Evolutionary conservation across 92 coral and sea anemone species (phyloP).

Genomic region (Chrysogorgia sp.): DNA sequence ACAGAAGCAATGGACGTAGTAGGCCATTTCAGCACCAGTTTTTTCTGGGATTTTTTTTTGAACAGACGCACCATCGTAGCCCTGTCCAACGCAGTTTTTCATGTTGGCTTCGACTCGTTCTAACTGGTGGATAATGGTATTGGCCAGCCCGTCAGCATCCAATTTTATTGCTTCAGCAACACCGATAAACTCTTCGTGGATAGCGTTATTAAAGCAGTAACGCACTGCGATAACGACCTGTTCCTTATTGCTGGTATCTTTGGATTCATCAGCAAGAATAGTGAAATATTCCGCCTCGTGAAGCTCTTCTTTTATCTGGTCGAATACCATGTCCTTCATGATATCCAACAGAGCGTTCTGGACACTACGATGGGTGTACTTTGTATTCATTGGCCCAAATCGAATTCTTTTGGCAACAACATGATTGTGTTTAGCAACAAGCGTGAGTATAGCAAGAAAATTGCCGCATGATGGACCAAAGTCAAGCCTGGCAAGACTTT

Average conservation of each 20-base stretch:
- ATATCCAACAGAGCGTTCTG: constrained; percentile 27
- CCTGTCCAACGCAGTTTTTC: no score
- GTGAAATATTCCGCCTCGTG: constrained; percentile 8
- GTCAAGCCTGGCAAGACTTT: not conserved
- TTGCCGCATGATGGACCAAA: constrained; percentile 32
- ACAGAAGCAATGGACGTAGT: no score
- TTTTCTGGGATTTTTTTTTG: no score
- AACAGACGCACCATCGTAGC: no score
- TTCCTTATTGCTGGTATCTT: constrained; percentile 13
- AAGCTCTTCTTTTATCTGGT: constrained; percentile 21
- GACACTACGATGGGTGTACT: constrained; percentile 8
- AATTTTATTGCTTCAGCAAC: no score
- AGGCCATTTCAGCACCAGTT: no score
- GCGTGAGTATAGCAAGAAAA: constrained; percentile 23
- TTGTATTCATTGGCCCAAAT: constrained; percentile 17
- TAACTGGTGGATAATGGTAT: no score
- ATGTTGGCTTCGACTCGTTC: no score
- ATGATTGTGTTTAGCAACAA: constrained; percentile 8
- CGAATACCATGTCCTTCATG: constrained; percentile 23
- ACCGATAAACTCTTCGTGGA: no score
- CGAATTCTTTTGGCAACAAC: constrained; percentile 27
- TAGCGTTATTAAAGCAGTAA: no score
- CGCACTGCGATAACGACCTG: constrained; percentile 29
- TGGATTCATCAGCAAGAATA: constrained; percentile 23
- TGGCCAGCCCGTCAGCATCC: no score